Evolutionary conservation across 2,888 invertebrate species (phyloP).

Genomic region (Stenodema calcarata): DNA sequence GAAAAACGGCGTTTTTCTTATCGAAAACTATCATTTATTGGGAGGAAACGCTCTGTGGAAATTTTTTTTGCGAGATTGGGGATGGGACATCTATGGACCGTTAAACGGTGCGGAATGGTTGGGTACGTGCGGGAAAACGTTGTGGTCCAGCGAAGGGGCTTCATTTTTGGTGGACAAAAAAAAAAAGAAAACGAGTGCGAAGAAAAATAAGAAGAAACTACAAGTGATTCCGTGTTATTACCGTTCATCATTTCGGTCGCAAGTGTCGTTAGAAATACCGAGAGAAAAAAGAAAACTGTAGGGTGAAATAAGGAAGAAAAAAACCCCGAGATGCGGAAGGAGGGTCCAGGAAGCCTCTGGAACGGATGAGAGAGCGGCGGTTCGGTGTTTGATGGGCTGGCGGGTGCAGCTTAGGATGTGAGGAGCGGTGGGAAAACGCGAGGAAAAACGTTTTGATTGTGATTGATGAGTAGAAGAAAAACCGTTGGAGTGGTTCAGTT

Average conservation of each 20-base stretch:
- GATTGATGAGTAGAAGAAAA: constrained; percentile 29
- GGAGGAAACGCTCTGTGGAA: background rate
- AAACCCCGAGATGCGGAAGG: background rate
- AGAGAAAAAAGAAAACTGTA: background rate
- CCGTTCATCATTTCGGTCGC: constrained; percentile 23
- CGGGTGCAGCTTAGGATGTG: background rate
- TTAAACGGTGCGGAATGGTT: background rate
- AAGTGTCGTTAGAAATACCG: background rate
- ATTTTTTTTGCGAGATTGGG: background rate
- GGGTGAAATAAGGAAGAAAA: background rate
- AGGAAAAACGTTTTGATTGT: constrained; percentile 34
- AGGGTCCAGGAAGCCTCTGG: background rate
- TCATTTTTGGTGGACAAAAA: background rate
- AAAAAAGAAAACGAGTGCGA: background rate
- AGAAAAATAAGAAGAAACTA: background rate
- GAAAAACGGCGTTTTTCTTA: background rate
- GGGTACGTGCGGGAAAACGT: background rate
- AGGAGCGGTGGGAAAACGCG: background rate
- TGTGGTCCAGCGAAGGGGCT: background rate
- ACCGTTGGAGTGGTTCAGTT: constrained; percentile 22
- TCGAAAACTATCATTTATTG: background rate
- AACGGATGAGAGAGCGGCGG: background rate
- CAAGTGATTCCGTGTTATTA: constrained; percentile 13
- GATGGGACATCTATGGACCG: background rate
- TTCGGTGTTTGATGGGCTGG: background rate